Evolutionary conservation across 2,888 invertebrate species (phyloP).

Genomic region (Xylota segnis): DNA sequence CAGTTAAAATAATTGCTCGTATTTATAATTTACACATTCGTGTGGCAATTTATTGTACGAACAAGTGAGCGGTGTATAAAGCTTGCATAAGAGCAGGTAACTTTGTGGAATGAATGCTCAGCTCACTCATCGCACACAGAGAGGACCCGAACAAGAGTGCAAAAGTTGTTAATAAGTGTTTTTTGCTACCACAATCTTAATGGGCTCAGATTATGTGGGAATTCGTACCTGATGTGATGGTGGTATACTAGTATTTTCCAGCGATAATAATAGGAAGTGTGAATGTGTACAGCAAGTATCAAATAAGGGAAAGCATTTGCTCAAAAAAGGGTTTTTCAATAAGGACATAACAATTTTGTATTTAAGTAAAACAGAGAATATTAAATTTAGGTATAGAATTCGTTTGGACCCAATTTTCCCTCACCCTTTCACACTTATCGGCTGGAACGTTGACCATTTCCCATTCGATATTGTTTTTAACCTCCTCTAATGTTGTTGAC

Average conservation of each 20-base stretch:
- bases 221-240: neutral
- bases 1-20: conserved; percentile 85
- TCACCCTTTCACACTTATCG: too few species aligned
- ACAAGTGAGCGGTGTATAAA: conserved; percentile 78
- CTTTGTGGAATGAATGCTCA: conserved; percentile 49
- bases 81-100: conserved; percentile 44
- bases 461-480: too few species aligned
- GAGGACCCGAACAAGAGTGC: conserved; percentile 51
- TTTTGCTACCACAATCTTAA: conserved; percentile 55
- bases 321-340: too few species aligned
- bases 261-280: neutral
- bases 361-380: too few species aligned
- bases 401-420: too few species aligned
- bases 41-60: conserved; percentile 83
- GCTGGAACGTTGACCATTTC: too few species aligned
- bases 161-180: conserved; percentile 70
- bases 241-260: conserved; percentile 1
- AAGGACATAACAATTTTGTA: too few species aligned
- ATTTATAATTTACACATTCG: conserved; percentile 85
- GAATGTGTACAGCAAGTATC: neutral
- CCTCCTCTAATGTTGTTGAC: too few species aligned
- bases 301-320: neutral
- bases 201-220: conserved; percentile 47
- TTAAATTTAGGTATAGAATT: too few species aligned
- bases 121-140: conserved; percentile 15